Base-by-base conservation (phyloP, 2,113 vertebrate species). In the Noturus placidus region DNA sequence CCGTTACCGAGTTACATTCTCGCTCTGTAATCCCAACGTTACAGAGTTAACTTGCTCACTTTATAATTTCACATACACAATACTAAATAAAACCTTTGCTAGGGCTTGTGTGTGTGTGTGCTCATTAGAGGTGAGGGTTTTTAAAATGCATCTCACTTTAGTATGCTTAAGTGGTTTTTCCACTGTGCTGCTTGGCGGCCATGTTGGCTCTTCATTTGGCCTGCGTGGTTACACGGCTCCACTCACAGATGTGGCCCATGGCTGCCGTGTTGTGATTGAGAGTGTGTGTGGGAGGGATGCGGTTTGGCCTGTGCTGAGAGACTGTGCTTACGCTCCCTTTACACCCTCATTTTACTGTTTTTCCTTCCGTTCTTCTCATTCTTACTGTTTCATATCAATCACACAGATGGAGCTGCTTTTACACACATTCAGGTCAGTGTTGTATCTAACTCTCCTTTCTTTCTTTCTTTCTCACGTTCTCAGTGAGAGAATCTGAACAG, bases 161-260 rank as follows among this genome's bases (percentile, higher is more conserved):
- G 25, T 59, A 35, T 15, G 78, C 30, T 46, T 59, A 87, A 87
- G 20, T 87, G 52, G 52, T 61, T 87, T 82, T 87, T 72, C 86
- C 80, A 63, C 38, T 20, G 54, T 35, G 80, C 65, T 63, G 69
- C 50, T 57, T 19, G 56, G 54, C 8, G 57, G 56, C 79, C 80
- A 35, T 74, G 38, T 77, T 87, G 86, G 69, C 69, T 77, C 57
- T 77, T 13, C 15, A 42, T 19, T 77, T 81, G 69, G 67, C 79
- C 86, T 61, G 79, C 56, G 86, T 87, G 79, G 79, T 87, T 50
- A 76, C 79, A 81, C 79, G 14, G 19, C 57, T 59, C 84, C 61
- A 19, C 42, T 54, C 42, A 63, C 56, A 63, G 54, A 72, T 83
- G 65, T 82, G 46, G 30, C 50, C 77, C 77, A 63, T 76, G 3